These are phyloP conservation scores for Bufo bufo DNA, from an alignment of 2,113 vertebrate genomes.

Conservation along the genomic window DNA sequence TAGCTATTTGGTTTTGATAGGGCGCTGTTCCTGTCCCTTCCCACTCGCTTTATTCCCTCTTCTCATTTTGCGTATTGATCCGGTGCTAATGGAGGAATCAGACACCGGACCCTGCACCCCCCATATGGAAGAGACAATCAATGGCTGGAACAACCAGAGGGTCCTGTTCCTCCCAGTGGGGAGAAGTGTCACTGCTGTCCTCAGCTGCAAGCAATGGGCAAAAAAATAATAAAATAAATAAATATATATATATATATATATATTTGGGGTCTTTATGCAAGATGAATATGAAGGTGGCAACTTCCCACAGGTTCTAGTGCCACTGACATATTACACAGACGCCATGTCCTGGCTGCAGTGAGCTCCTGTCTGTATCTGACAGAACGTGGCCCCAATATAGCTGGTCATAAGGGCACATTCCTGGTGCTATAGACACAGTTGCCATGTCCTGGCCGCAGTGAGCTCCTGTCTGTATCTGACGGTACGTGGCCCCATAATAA, in stretches of 20 bases:
- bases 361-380: too few relatives aligned
- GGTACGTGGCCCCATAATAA: too few relatives aligned
- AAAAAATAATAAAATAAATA: background rate
- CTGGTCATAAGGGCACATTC: too few relatives aligned
- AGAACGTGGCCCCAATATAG: too few relatives aligned
- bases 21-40: conserved; percentile 72
- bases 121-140: conserved; percentile 86
- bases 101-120: conserved; percentile 89
- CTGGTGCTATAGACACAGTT: too few relatives aligned
- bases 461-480: too few relatives aligned
- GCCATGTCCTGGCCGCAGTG: too few relatives aligned
- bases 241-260: too few relatives aligned
- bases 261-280: background rate
- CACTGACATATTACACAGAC: too few relatives aligned
- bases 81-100: conserved; percentile 92
- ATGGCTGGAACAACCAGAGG: conserved; percentile 85
- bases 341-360: too few relatives aligned
- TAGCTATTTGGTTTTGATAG: conserved; percentile 95
- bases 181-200: background rate
- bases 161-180: conserved; percentile 67
- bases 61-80: conserved; percentile 85
- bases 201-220: background rate
- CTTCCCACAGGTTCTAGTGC: background rate
- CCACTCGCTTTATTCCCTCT: conserved; percentile 63
- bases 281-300: background rate